phyloP scores from a whole-genome alignment of 2,113 vertebrate genomes.

The Psittacara wagleri region DNA sequence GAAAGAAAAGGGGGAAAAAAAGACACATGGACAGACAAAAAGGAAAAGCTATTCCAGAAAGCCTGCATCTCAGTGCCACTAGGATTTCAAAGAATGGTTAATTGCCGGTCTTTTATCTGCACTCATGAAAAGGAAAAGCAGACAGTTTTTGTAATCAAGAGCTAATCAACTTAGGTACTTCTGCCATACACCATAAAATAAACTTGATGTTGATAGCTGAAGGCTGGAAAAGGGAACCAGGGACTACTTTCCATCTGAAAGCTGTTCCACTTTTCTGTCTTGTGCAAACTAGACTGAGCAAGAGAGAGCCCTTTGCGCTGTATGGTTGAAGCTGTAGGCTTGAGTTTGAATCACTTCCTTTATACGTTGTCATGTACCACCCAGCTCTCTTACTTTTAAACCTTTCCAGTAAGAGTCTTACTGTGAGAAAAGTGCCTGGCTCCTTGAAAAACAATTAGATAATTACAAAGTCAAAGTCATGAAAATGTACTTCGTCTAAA shows the following conservation, averaged over 20 bases:
- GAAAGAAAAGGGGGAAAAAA: not conserved
- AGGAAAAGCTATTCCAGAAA: not conserved
- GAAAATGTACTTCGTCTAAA: constrained; percentile 43
- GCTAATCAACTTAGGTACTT: not conserved
- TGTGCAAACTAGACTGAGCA: not conserved
- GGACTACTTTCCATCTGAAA: not conserved
- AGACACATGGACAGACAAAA: not conserved
- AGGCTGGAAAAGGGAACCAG: not conserved
- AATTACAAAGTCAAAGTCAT: constrained; percentile 24
- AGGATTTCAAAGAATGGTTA: not conserved
- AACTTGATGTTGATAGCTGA: not conserved
- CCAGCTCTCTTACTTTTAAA: not conserved
- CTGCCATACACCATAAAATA: not conserved
- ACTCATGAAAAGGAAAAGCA: not conserved
- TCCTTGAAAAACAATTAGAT: constrained; percentile 43
- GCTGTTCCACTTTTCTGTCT: not conserved
- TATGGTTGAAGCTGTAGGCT: not conserved
- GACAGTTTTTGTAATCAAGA: not conserved
- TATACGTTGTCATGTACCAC: not conserved
- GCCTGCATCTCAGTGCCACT: not conserved
- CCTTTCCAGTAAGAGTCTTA: not conserved
- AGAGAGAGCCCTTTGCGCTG: not conserved
- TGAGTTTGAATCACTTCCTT: not conserved
- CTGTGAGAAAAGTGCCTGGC: not conserved
- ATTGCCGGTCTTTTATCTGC: not conserved